Conservation (phyloP, 2,888 invertebrate species). For the Ichneumoninae sp. region DNA sequence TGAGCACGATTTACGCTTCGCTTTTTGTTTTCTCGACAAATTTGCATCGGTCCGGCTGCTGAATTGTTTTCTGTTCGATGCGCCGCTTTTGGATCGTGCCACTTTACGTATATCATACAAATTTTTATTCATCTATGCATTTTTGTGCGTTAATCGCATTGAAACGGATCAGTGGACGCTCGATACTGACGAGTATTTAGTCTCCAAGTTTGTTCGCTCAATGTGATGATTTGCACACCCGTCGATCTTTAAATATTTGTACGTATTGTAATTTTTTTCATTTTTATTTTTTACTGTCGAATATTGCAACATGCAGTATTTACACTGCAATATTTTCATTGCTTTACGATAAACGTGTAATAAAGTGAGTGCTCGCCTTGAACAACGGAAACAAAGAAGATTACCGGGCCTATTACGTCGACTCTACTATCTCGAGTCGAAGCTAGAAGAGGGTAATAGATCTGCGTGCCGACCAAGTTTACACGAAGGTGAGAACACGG, state of each 20-base stretch:
- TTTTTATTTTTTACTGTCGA: neutral
- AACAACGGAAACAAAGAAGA: conserved; percentile 36
- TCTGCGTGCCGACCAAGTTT: neutral
- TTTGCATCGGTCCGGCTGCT: conserved; percentile 56
- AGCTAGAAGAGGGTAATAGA: conserved; percentile 26
- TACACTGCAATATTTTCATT: neutral
- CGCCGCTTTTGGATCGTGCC: conserved; percentile 18
- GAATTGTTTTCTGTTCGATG: conserved; percentile 22
- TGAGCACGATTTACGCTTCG: conserved; percentile 26
- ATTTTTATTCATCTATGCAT: neutral
- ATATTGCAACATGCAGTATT: neutral
- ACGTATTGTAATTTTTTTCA: neutral
- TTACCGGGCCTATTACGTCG: neutral
- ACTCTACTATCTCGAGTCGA: conserved; percentile 3
- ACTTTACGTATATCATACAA: neutral
- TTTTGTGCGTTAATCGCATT: conserved; percentile 14
- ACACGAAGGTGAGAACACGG: conserved; percentile 61
- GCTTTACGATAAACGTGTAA: conserved; percentile 13
- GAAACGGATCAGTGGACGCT: conserved; percentile 26
- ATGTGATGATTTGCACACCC: conserved; percentile 3
- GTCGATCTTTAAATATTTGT: neutral
- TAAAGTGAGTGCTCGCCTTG: conserved; percentile 50
- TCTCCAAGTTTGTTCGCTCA: conserved; percentile 19
- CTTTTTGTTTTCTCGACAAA: conserved; percentile 4
- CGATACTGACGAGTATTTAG: conserved; percentile 62